Evolutionary conservation across 2,797 vertebrate genomes (phyloP).

Genomic region (Neosalanx taihuensis): DNA sequence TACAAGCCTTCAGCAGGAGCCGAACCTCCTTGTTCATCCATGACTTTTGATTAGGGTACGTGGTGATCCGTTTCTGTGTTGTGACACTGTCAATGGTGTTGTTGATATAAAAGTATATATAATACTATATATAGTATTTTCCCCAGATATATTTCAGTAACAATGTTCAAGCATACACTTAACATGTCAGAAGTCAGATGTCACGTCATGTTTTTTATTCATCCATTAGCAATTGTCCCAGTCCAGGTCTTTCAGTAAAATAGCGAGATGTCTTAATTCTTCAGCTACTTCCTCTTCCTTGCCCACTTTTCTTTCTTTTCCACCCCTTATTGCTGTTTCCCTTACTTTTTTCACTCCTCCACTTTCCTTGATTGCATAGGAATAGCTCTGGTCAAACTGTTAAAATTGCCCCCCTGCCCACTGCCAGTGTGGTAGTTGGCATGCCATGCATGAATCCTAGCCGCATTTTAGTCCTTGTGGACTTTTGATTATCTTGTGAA

Average conservation of each 20-base stretch:
- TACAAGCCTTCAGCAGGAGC: no score
- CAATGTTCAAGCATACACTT: no score
- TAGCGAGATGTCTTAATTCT: constrained; percentile 66
- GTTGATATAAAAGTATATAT: no score
- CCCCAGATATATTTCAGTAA: no score
- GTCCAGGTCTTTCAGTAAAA: constrained; percentile 55
- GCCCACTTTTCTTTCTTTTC: constrained; percentile 47
- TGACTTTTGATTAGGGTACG: no score
- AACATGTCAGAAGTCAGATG: no score
- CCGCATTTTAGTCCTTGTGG: constrained; percentile 24
- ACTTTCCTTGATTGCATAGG: constrained; percentile 60
- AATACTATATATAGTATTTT: no score
- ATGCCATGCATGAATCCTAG: constrained; percentile 44
- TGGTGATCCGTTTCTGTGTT: no score
- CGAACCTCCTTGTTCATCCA: no score
- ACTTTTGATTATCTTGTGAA: constrained; percentile 32
- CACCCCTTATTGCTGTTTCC: neutral
- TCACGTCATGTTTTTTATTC: constrained; percentile 72
- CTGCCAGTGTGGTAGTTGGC: constrained; percentile 30
- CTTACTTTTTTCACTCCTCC: constrained; percentile 32
- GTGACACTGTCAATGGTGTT: no score
- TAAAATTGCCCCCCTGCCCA: constrained; percentile 47
- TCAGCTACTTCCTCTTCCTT: constrained; percentile 57
- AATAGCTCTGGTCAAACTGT: constrained; percentile 53
- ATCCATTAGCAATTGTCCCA: constrained; percentile 58